These are phyloP conservation scores for Eolophus roseicapilla DNA, from an alignment of 2,113 vertebrate genomes.

Conservation along the genomic window DNA sequence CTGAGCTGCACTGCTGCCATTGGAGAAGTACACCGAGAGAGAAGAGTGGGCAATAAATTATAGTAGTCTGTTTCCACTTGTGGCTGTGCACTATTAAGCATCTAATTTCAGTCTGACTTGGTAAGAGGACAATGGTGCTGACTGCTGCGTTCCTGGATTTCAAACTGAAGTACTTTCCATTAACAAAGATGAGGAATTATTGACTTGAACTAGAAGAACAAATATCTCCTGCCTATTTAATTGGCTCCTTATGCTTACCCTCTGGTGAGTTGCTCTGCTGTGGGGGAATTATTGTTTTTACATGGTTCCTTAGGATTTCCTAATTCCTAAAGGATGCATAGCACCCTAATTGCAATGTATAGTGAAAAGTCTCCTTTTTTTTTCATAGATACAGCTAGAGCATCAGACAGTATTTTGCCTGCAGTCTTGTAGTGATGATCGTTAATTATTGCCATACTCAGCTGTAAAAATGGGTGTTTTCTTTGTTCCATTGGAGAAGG, in stretches of 20 bases:
- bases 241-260: neutral
- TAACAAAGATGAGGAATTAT: constrained; percentile 34
- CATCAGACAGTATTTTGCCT: neutral
- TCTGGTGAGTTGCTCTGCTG: neutral
- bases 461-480: neutral
- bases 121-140: neutral
- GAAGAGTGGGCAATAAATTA: neutral
- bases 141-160: neutral
- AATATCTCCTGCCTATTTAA: neutral
- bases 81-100: neutral
- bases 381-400: neutral
- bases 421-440: neutral
- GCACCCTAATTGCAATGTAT: neutral
- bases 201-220: neutral
- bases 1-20: neutral
- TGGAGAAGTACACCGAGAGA: neutral
- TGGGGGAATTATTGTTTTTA: neutral
- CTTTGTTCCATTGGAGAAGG: neutral
- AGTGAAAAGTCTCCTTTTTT: neutral
- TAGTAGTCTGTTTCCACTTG: neutral
- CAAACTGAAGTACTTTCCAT: neutral
- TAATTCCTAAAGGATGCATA: neutral
- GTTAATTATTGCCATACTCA: neutral
- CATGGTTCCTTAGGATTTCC: neutral
- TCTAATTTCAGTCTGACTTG: neutral